Base-by-base conservation (phyloP, 1,140 invertebrate species). In the Rhynchophorus ferrugineus region DNA sequence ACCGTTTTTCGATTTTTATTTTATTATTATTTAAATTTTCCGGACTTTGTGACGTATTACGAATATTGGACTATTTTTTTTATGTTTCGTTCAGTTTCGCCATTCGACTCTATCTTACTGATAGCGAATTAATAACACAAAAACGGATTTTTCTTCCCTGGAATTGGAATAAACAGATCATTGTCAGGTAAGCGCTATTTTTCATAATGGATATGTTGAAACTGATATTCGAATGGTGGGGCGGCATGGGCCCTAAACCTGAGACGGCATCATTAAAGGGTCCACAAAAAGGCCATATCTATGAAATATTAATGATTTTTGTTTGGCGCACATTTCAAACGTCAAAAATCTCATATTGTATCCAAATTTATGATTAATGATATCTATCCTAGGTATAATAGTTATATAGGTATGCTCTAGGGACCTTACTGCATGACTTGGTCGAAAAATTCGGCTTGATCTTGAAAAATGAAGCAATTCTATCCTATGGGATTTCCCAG, bases 291-390 rank as follows among this genome's bases (percentile, higher is more conserved):
- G 57, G 29, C 41, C 41, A 52, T 61, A 52, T 63, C 49, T 56
- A 62, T 61, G 57, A 65, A 64, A 65, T 67, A 67, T 68, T 68
- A 68, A 67, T 68, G 62, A 67, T 65, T 62, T 59, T 64, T 59
- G 60, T 66, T 66, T 62, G 62, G 57, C 52, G 59, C 61, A 63
- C 58, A 58, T 62, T 64, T 59, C 44, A 59, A 61, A 62, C 60
- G 64, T 67, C 65, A 66, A 66, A 67, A 67, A 66, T 62, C 33
- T 62, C 54, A 59, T 61, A 62, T 62, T 68, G 61, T 65, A 55
- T 45, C 57, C 56, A 58, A 56, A 63, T 66, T 60, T 68, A 66
- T 68, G 66, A 68, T 68, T 66, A 66, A 66, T 66, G 64, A 59
- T 64, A n/a, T 36, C 13, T 21, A 33, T 39, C 34, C 17, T 55